phyloP scores from a whole-genome alignment of 1,140 invertebrate genomes.

The Nephotettix cincticeps region DNA sequence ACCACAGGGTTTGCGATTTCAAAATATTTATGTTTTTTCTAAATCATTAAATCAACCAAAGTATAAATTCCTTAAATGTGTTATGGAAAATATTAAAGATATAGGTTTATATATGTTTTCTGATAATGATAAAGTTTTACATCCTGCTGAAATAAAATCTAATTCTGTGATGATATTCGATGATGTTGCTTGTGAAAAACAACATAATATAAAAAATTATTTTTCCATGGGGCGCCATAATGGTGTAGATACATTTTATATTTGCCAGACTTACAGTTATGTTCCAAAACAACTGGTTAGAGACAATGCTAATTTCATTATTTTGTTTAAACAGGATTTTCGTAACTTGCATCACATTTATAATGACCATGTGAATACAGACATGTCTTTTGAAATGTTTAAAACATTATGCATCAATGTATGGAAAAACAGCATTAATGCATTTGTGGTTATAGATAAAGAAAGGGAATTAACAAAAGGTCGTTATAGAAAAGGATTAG shows the following conservation, averaged over 20 bases:
- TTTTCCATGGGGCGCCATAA: conserved; percentile 47
- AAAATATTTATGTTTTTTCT: conserved; percentile 48
- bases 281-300: conserved; percentile 47
- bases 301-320: conserved; percentile 47
- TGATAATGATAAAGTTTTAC: conserved; percentile 28
- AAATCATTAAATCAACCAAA: conserved; percentile 46
- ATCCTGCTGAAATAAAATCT: conserved; percentile 32
- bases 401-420: conserved; percentile 14
- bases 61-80: conserved; percentile 41
- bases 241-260: conserved; percentile 47
- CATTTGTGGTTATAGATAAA: conserved; percentile 46
- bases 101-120: conserved; percentile 21
- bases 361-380: conserved; percentile 44
- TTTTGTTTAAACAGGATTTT: conserved; percentile 48
- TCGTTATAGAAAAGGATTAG: conserved; percentile 27
- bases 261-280: conserved; percentile 45
- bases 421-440: conserved; percentile 44
- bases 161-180: conserved; percentile 47
- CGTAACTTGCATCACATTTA: conserved; percentile 48
- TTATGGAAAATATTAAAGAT: conserved; percentile 40
- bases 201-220: conserved; percentile 36
- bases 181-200: conserved; percentile 41
- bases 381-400: conserved; percentile 19
- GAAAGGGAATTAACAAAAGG: conserved; percentile 46
- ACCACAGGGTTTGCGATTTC: conserved; percentile 44